Evolutionary conservation across 2,113 vertebrate species (phyloP), one percentile per base, ranked within the genome.

Genomic region (Varanus salvator): DNA sequence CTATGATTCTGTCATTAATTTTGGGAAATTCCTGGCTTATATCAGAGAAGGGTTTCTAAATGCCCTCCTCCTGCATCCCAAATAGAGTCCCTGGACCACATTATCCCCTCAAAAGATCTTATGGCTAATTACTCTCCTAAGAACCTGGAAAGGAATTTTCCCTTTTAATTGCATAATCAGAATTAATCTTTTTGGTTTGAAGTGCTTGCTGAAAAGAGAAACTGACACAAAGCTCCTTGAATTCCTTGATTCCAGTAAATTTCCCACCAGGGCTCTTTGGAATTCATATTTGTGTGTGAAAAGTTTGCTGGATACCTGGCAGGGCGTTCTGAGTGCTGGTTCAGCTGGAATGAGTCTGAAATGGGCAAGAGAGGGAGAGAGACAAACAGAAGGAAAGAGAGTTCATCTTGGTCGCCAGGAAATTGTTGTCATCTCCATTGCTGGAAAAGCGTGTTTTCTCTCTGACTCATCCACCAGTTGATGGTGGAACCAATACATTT

Each of bases 181-280:
- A 54, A 68, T 27, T 74, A 93, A 48, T 91, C 84, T 94, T 94
- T 44, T 88, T 89, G 91, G 93, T 93, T 92, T 91, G 82, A 92
- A 94, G 89, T 8, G 86, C 90, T 86, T 94, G 87, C 85, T 91
- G 90, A 88, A 94, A 95, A 93, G 91, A 91, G 89, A 94, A 95
- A 93, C 21, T 50, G 57, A 25, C n/a, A 9, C 14, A 21, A 44
- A 85, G 48, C 87, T 25, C 91, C 90, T 90, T 78, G 0, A 0
- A 44, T 44, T 34, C 87, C 8, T 92, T 91, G 92, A 89, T 89
- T 54, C 3, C 3, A 0, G 57, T 0, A 60, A 0, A 87, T 94
- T 95, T 91, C 92, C 90, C 89, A 44, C 0, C 0, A 0, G 0
- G 4, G 31, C 92, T 92, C 90, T 78, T 87, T 0, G 0, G 75